Evolutionary conservation across 1,140 invertebrate species (phyloP).

Genomic region (Cyclargus thomasi): DNA sequence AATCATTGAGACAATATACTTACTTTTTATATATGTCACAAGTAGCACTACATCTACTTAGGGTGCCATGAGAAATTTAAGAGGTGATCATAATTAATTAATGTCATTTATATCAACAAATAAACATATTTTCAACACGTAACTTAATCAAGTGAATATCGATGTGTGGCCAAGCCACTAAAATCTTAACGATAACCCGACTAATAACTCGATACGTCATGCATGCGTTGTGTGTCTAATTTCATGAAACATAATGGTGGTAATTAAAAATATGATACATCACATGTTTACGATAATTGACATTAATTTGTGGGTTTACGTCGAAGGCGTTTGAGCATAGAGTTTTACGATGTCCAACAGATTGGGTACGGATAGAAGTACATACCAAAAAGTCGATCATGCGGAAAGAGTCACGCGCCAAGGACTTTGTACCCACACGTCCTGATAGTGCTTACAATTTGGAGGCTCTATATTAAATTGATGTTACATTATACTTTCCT

Average conservation of each 20-base stretch:
- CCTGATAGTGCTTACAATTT: conserved; percentile 32
- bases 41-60: too few species aligned
- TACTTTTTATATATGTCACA: too few species aligned
- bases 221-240: conserved; percentile 8
- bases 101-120: too few species aligned
- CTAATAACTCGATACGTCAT: neutral
- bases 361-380: conserved; percentile 26
- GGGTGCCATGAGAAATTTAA: too few species aligned
- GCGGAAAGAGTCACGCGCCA: conserved; percentile 69
- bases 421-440: conserved; percentile 58
- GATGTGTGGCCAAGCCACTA: neutral
- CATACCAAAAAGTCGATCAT: conserved; percentile 61
- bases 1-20: too few species aligned
- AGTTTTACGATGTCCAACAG: conserved; percentile 48
- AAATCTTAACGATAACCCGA: neutral
- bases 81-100: too few species aligned
- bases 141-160: neutral
- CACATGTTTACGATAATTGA: conserved; percentile 12
- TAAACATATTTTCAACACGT: neutral
- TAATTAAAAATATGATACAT: conserved; percentile 14
- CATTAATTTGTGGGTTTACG: conserved; percentile 27
- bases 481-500: neutral
- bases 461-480: conserved; percentile 7
- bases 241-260: conserved; percentile 6
- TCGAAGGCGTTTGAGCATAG: conserved; percentile 41